Percentiles rank a stretch among this genome's conserved stretches.
These are phyloP conservation scores for Dendrolimus pini DNA, from an alignment of 2,888 invertebrate species.

Conservation along the genomic window DNA sequence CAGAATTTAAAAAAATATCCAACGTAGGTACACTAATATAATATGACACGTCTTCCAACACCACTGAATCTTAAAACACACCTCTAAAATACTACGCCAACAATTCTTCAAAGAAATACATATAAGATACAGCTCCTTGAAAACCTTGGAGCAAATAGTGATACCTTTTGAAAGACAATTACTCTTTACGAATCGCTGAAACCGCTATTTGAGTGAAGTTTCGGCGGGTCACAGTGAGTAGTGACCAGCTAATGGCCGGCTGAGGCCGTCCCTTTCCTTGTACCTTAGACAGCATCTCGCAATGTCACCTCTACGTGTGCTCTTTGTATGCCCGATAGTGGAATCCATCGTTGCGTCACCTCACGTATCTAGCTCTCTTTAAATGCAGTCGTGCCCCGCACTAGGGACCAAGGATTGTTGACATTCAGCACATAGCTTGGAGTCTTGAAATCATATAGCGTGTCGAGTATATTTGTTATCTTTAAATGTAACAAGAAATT, in stretches of 20 bases:
- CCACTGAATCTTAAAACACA: too few relatives aligned
- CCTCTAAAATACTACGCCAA: too few relatives aligned
- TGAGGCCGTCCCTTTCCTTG: constrained; percentile 47
- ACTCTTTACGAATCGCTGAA: constrained; percentile 36
- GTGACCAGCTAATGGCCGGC: constrained; percentile 40
- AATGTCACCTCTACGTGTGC: constrained; percentile 10
- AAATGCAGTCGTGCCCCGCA: constrained; percentile 16
- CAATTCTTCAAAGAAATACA: too few relatives aligned
- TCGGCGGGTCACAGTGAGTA: constrained; percentile 33
- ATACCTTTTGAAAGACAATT: constrained; percentile 29
- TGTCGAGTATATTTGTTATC: not conserved
- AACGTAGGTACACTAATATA: too few relatives aligned
- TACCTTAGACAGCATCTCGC: constrained; percentile 30
- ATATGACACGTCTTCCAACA: too few relatives aligned
- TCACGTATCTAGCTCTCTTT: constrained; percentile 25
- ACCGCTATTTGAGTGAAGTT: constrained; percentile 36
- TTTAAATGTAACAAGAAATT: not conserved
- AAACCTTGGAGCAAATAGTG: constrained; percentile 4
- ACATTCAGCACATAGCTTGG: constrained; percentile 10
- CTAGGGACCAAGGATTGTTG: constrained; percentile 17
- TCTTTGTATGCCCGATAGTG: constrained; percentile 9
- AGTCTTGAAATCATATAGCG: constrained; percentile 12
- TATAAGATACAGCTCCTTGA: too few relatives aligned
- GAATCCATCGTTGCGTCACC: constrained; percentile 18
- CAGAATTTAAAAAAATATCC: too few relatives aligned